Evolutionary conservation across 2,113 vertebrate species (phyloP).

Genomic region (Podilymbus podiceps): DNA sequence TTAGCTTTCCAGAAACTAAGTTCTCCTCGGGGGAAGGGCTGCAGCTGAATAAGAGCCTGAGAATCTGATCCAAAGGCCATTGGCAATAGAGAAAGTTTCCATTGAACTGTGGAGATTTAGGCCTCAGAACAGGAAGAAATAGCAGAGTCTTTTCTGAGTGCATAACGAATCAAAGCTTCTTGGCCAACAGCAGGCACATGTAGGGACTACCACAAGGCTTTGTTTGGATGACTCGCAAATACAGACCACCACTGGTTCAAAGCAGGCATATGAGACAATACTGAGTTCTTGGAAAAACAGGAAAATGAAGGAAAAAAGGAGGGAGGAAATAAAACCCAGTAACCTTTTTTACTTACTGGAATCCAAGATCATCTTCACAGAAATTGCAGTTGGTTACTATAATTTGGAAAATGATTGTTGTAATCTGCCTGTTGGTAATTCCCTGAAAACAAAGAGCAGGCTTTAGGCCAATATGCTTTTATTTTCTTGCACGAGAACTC

Average conservation of each 20-base stretch:
- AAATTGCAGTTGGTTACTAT: neutral
- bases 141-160: neutral
- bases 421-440: neutral
- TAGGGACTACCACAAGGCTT: neutral
- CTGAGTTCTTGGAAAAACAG: neutral
- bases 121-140: neutral
- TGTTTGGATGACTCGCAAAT: accelerated
- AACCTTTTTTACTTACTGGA: conserved; percentile 5
- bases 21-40: neutral
- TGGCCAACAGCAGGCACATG: neutral
- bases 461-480: neutral
- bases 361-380: neutral
- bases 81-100: neutral
- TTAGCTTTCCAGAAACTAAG: neutral
- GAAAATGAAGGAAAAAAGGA: neutral
- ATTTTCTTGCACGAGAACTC: neutral
- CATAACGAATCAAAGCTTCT: neutral
- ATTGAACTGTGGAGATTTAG: neutral
- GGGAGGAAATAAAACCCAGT: neutral
- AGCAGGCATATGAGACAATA: neutral
- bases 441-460: neutral
- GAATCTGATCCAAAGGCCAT: neutral
- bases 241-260: neutral
- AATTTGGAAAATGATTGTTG: neutral
- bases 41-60: neutral